Evolutionary conservation across 2,888 invertebrate species (phyloP).

Genomic region (Drosophila suboccidentalis): DNA sequence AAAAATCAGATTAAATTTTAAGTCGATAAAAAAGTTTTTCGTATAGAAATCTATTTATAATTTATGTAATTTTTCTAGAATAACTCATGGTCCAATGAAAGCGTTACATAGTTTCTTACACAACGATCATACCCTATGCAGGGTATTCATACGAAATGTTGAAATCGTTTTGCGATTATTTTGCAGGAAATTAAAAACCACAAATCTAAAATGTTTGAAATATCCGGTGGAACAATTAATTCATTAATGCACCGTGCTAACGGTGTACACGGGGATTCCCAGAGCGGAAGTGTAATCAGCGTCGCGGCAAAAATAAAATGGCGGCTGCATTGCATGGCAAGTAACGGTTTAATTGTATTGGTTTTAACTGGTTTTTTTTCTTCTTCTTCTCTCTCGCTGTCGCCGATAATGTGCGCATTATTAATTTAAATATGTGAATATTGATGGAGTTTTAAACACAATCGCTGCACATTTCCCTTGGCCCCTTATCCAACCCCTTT

Average conservation of each 20-base stretch:
- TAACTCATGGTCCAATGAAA: not conserved
- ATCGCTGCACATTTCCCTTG: not conserved
- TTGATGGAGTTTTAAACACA: conserved; percentile 70
- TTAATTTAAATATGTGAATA: conserved; percentile 73
- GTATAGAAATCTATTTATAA: no score
- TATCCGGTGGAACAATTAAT: conserved; percentile 81
- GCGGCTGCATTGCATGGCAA: conserved; percentile 23
- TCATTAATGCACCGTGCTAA: conserved; percentile 64
- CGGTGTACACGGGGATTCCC: conserved; percentile 23
- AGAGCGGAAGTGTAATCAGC: conserved; percentile 76
- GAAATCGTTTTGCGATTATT: conserved; percentile 61
- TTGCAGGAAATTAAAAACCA: conserved; percentile 81
- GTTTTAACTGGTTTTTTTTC: conserved; percentile 17
- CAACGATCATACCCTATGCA: not conserved
- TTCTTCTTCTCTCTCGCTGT: not conserved
- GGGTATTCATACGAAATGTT: conserved; percentile 13
- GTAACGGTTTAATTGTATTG: conserved; percentile 53
- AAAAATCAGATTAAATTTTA: no score
- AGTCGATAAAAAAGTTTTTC: no score
- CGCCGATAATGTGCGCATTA: conserved; percentile 60
- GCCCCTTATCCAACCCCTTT: not conserved
- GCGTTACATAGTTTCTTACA: not conserved
- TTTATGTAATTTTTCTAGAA: no score
- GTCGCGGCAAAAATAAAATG: conserved; percentile 43
- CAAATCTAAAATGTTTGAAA: conserved; percentile 82